A percentile compares a stretch with the other conserved stretches of the same genome.
Evolutionary conservation across 2,113 vertebrate genomes (phyloP).

Genomic region (Periophthalmodon schlosseri): DNA sequence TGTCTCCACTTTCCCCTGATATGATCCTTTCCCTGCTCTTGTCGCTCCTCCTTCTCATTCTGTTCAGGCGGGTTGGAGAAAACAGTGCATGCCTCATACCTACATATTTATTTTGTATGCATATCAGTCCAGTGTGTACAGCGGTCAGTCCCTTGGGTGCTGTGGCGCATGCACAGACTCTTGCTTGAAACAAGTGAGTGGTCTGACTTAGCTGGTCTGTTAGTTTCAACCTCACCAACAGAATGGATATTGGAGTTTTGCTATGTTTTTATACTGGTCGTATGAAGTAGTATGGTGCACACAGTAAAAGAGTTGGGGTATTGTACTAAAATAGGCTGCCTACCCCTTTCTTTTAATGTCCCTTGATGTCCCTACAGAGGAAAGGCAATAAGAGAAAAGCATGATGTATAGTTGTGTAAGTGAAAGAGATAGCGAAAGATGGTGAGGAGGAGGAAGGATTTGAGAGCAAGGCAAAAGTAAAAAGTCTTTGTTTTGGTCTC

Average conservation of each 20-base stretch:
- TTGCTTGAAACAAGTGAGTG: constrained; percentile 67
- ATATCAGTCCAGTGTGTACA: constrained; percentile 46
- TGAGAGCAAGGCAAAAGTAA: constrained; percentile 46
- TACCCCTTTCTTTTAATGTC: constrained; percentile 52
- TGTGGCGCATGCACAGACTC: constrained; percentile 54
- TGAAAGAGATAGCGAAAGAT: constrained; percentile 59
- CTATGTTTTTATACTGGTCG: constrained; percentile 16
- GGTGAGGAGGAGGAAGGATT: constrained; percentile 44
- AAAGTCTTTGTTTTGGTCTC: constrained; percentile 52
- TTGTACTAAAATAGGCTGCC: constrained; percentile 68
- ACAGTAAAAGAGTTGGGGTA: constrained; percentile 42
- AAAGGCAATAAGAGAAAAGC: constrained; percentile 48
- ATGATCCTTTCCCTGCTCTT: constrained; percentile 49
- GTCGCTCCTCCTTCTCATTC: constrained; percentile 46
- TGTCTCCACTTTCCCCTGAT: background rate
- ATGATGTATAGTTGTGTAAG: constrained; percentile 38
- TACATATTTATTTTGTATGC: constrained; percentile 20
- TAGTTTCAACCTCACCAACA: constrained; percentile 38
- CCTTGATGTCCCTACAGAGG: constrained; percentile 30
- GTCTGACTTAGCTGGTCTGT: constrained; percentile 57
- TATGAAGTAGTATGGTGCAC: constrained; percentile 9
- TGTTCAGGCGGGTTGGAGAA: constrained; percentile 45
- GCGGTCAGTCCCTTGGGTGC: constrained; percentile 53
- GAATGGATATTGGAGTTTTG: constrained; percentile 41
- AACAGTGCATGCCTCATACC: constrained; percentile 57